Evolutionary conservation across 2,797 vertebrate species (phyloP).

Genomic region (Pangasius djambal): DNA sequence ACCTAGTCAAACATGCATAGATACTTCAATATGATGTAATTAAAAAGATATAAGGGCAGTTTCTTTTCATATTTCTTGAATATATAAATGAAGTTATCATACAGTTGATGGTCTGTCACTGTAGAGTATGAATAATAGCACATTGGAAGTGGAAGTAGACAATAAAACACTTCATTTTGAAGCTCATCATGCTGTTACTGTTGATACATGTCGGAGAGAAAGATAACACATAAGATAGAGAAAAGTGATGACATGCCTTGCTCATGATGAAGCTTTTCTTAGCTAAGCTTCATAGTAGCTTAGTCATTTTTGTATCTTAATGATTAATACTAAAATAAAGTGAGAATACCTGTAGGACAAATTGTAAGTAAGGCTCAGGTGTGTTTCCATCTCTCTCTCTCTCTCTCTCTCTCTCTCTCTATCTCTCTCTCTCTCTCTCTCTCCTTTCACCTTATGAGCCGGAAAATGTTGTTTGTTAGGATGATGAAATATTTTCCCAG

Average conservation of each 20-base stretch:
- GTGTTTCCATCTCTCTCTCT: constrained; percentile 49
- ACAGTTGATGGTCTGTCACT: not conserved
- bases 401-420: constrained; percentile 49
- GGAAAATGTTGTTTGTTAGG: constrained; percentile 64
- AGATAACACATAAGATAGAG: not conserved
- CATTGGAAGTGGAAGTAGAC: not conserved
- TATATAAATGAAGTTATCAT: not conserved
- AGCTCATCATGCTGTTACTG: not conserved
- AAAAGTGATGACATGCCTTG: not conserved
- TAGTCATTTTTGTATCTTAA: not conserved
- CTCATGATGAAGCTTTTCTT: not conserved
- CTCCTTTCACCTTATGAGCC: constrained; percentile 35
- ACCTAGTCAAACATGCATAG: not conserved
- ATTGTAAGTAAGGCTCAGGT: constrained; percentile 46
- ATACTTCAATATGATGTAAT: not conserved
- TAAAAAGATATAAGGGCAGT: not conserved
- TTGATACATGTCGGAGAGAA: not conserved
- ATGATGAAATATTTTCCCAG: constrained; percentile 70
- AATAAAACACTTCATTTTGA: not conserved
- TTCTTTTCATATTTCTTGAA: not conserved
- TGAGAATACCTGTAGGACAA: constrained; percentile 23
- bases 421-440: constrained; percentile 48
- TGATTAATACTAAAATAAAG: not conserved
- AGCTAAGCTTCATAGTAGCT: not conserved
- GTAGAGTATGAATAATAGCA: not conserved